Conservation (phyloP, 2,888 invertebrate genomes). For the Dasysyrphus tricinctus region DNA sequence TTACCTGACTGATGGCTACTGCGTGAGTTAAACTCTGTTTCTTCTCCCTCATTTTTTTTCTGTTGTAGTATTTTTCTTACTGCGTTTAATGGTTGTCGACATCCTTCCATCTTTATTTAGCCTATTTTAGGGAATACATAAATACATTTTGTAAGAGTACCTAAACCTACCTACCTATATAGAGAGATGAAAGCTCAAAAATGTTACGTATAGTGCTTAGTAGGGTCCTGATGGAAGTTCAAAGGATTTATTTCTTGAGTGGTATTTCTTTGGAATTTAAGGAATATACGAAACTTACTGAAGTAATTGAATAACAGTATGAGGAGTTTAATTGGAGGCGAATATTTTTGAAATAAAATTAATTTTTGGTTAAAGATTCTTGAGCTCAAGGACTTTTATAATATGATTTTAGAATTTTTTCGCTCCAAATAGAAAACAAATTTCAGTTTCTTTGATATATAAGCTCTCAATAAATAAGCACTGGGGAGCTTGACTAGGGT, state of each 20-base stretch:
- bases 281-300: not conserved
- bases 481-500: too few relatives aligned
- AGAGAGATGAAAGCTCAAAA: conserved; percentile 35
- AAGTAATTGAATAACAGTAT: not conserved
- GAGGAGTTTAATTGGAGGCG: not conserved
- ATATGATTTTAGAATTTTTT: too few relatives aligned
- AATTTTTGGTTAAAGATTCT: too few relatives aligned
- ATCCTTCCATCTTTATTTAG: conserved; percentile 51
- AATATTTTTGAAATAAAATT: not conserved
- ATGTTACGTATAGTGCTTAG: conserved; percentile 35
- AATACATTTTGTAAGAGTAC: conserved; percentile 19
- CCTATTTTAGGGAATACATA: conserved; percentile 32
- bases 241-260: conserved; percentile 3
- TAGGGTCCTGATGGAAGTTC: not conserved
- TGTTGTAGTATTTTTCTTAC: not conserved
- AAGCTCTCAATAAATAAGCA: too few relatives aligned
- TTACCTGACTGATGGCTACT: conserved; percentile 62
- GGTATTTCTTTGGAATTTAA: not conserved
- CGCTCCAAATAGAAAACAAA: too few relatives aligned
- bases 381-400: too few relatives aligned
- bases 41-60: conserved; percentile 4
- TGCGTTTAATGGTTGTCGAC: conserved; percentile 64
- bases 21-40: conserved; percentile 42
- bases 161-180: not conserved
- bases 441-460: too few relatives aligned